phyloP scores from a whole-genome alignment of 2,888 invertebrate genomes.

The Athetis lepigone region DNA sequence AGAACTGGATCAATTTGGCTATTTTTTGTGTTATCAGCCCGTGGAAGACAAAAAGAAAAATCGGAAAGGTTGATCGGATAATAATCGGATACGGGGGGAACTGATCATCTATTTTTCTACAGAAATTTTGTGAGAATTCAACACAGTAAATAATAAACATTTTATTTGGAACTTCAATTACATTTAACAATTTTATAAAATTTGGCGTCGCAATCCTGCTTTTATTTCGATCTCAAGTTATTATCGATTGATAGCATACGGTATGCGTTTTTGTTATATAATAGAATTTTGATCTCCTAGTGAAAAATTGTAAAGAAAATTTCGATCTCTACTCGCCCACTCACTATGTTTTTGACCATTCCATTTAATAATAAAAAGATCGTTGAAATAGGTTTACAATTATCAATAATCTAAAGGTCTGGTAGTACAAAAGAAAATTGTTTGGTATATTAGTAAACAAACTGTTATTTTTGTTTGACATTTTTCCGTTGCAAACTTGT shows the following conservation, averaged over 20 bases:
- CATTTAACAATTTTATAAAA: no score
- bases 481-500: constrained; percentile 33
- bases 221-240: constrained; percentile 21
- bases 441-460: constrained; percentile 50
- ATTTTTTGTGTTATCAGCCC: no score
- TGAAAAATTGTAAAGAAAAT: background rate
- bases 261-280: background rate
- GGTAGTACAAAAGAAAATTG: constrained; percentile 66
- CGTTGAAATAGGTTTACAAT: constrained; percentile 17
- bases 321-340: constrained; percentile 14
- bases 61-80: no score
- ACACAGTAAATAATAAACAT: no score
- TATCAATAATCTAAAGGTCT: constrained; percentile 66
- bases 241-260: background rate
- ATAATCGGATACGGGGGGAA: no score
- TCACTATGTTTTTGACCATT: constrained; percentile 35
- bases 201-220: background rate
- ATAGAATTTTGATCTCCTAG: constrained; percentile 35
- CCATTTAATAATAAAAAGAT: constrained; percentile 26
- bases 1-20: no score
- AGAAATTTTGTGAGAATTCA: no score
- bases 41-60: no score
- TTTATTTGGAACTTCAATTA: no score
- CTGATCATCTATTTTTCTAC: no score
- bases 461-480: constrained; percentile 54